These are phyloP conservation scores for Amiota communis DNA, from an alignment of 2,888 invertebrate genomes.

Conservation along the genomic window DNA sequence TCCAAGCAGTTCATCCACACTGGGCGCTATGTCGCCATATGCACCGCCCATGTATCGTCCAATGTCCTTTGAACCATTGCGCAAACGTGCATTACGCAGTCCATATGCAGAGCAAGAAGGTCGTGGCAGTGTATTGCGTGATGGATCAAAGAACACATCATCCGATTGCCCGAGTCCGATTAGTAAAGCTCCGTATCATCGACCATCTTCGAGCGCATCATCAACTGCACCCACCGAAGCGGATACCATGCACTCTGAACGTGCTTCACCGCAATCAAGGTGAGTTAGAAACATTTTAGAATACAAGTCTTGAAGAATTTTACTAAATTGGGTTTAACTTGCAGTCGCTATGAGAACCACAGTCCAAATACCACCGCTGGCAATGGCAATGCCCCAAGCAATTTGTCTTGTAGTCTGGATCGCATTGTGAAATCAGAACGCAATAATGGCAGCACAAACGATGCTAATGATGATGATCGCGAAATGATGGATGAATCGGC, in stretches of 20 bases:
- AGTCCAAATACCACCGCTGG: constrained; percentile 73
- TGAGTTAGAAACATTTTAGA: constrained; percentile 43
- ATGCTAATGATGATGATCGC: constrained; percentile 71
- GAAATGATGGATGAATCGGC: constrained; percentile 71
- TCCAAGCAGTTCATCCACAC: constrained; percentile 67
- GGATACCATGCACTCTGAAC: constrained; percentile 73
- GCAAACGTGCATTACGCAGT: constrained; percentile 77
- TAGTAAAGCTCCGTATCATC: constrained; percentile 71
- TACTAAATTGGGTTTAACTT: constrained; percentile 9
- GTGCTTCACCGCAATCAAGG: constrained; percentile 73
- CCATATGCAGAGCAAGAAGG: constrained; percentile 74
- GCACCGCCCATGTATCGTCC: constrained; percentile 73
- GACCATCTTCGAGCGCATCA: constrained; percentile 73
- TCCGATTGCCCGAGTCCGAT: constrained; percentile 74
- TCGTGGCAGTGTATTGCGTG: constrained; percentile 80
- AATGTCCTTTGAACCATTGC: constrained; percentile 73
- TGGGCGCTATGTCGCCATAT: constrained; percentile 71
- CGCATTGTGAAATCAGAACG: constrained; percentile 71
- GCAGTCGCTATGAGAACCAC: constrained; percentile 73
- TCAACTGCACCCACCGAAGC: constrained; percentile 74
- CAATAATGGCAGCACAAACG: constrained; percentile 73
- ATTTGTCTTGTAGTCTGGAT: constrained; percentile 55
- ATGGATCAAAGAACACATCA: constrained; percentile 74
- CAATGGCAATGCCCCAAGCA: constrained; percentile 58
- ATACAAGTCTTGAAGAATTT: not conserved